A percentile compares a stretch with the other conserved stretches of the same genome.
Conservation (phyloP, 2,113 vertebrate species). For the Alligator mississippiensis region DNA sequence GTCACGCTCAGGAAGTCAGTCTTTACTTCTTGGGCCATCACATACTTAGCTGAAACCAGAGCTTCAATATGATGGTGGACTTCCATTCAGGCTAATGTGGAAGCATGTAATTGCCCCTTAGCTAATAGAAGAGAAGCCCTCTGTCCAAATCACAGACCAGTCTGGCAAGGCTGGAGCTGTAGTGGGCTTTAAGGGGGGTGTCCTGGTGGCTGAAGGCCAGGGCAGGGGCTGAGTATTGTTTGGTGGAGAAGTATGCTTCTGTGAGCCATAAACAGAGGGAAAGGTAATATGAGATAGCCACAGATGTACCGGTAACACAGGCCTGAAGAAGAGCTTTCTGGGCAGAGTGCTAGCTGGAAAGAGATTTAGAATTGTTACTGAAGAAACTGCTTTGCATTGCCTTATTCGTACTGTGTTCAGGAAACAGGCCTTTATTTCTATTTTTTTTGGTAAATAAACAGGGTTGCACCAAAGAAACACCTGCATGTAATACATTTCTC, state of each 20-base stretch:
- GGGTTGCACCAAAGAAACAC: accelerated
- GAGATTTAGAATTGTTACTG: neutral
- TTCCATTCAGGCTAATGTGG: neutral
- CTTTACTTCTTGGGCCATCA: neutral
- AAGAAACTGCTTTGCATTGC: neutral
- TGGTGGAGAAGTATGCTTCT: neutral
- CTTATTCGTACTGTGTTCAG: neutral
- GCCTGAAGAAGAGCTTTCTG: neutral
- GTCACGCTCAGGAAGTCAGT: neutral
- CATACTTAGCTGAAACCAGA: neutral
- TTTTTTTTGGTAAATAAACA: neutral
- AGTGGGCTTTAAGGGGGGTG: neutral
- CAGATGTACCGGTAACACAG: accelerated
- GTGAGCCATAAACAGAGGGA: neutral
- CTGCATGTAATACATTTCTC: neutral
- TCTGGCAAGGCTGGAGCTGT: conserved; percentile 15
- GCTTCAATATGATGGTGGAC: neutral
- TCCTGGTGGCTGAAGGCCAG: neutral
- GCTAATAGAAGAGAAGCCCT: conserved; percentile 5
- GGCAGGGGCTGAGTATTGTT: neutral
- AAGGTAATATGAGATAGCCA: neutral
- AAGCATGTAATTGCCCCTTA: conserved; percentile 4
- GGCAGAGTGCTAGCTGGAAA: accelerated
- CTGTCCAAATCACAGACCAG: neutral
- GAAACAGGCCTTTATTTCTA: neutral